These are phyloP conservation scores for Neomicropteryx cornuta DNA, from an alignment of 1,140 invertebrate genomes.

Conservation along the genomic window DNA sequence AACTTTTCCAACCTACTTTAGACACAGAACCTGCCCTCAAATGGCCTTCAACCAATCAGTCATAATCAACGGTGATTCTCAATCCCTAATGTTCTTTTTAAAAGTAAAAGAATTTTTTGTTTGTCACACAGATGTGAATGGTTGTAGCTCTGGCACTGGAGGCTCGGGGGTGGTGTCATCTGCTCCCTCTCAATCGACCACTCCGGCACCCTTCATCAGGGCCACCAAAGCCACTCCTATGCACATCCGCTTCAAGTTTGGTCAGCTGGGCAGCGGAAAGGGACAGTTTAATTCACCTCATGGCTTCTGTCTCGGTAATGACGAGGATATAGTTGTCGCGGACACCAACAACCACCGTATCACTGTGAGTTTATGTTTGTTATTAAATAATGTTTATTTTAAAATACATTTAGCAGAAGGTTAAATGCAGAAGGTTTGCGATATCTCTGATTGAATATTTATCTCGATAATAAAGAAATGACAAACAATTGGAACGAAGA, in stretches of 20 bases:
- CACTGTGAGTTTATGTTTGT: constrained; percentile 47
- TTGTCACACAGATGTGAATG: constrained; percentile 26
- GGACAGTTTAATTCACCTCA: constrained; percentile 94
- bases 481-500: too few relatives aligned
- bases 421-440: neutral
- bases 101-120: too few relatives aligned
- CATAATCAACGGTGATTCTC: too few relatives aligned
- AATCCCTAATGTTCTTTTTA: too few relatives aligned
- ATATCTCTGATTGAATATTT: neutral
- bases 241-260: constrained; percentile 88
- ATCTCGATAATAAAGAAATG: too few relatives aligned
- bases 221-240: constrained; percentile 66
- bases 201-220: constrained; percentile 39
- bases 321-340: constrained; percentile 91
- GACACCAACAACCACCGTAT: constrained; percentile 96
- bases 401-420: neutral
- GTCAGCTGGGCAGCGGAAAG: constrained; percentile 79
- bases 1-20: too few relatives aligned
- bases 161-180: too few relatives aligned
- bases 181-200: too few relatives aligned
- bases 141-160: constrained; percentile 21
- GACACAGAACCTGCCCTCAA: too few relatives aligned
- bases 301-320: constrained; percentile 88
- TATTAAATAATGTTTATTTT: constrained; percentile 2
- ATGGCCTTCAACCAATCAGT: too few relatives aligned